These are phyloP conservation scores for Archips xylosteana DNA, from an alignment of 2,888 invertebrate species.

Conservation along the genomic window DNA sequence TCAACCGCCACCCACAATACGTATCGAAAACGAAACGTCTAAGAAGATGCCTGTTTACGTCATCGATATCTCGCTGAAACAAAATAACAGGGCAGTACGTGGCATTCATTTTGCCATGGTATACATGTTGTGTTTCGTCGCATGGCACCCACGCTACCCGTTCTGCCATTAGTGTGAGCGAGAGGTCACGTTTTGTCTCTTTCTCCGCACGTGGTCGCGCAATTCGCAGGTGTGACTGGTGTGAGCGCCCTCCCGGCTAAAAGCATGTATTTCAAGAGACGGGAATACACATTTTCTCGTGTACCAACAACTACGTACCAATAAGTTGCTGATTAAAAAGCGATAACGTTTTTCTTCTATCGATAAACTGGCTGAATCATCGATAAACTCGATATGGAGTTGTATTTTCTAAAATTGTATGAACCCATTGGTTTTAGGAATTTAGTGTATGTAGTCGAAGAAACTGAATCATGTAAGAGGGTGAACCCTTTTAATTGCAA, in stretches of 20 bases:
- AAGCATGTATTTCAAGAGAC: no score
- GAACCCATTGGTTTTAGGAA: no score
- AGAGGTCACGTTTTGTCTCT: slow-evolving; percentile 38
- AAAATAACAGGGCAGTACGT: slow-evolving; percentile 61
- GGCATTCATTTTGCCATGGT: slow-evolving; percentile 57
- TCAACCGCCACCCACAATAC: slow-evolving; percentile 59
- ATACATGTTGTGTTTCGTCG: slow-evolving; percentile 55
- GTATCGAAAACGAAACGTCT: slow-evolving; percentile 63
- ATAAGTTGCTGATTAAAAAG: no score
- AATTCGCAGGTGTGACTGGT: slow-evolving; percentile 47
- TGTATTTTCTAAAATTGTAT: no score
- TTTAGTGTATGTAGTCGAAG: no score
- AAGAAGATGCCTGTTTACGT: slow-evolving; percentile 61
- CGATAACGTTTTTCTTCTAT: no score
- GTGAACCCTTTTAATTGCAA: no score
- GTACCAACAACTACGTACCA: no score
- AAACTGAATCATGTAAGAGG: no score
- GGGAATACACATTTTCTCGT: no score
- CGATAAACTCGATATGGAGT: no score
- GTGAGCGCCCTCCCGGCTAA: slow-evolving; percentile 45
- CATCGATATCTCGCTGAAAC: slow-evolving; percentile 57
- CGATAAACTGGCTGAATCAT: no score
- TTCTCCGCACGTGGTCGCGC: slow-evolving; percentile 58
- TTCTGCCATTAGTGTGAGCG: slow-evolving; percentile 57
- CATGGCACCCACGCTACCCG: slow-evolving; percentile 46